Conservation (phyloP, 2,797 vertebrate species). For the Pristis pectinata region DNA sequence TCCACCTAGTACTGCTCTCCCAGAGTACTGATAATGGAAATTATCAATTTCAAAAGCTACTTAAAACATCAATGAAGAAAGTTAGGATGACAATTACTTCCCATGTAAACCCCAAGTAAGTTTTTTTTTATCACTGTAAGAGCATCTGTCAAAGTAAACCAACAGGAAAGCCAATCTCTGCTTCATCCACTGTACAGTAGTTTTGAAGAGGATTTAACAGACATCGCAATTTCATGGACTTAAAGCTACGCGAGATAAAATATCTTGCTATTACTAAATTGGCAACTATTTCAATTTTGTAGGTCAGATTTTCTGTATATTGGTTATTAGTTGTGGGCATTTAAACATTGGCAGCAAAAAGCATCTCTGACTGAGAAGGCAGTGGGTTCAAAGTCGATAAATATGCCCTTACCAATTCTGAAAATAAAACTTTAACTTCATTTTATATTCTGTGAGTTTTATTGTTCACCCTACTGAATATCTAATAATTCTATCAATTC, state of each 20-base stretch:
- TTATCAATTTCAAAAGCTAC: neutral
- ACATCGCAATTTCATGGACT: neutral
- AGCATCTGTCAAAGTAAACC: conserved; percentile 18
- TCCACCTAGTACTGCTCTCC: neutral
- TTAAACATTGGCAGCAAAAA: neutral
- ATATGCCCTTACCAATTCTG: neutral
- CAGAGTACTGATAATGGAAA: neutral
- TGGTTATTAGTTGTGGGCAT: neutral
- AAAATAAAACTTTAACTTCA: neutral
- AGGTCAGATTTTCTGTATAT: neutral
- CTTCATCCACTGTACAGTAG: neutral
- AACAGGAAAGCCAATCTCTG: neutral
- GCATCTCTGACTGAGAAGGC: neutral
- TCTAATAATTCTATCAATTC: neutral
- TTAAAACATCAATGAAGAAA: neutral
- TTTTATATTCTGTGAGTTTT: neutral
- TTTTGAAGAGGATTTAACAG: neutral
- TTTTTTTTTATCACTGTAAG: conserved; percentile 2
- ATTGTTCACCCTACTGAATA: neutral
- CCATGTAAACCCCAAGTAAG: neutral
- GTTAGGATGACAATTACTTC: neutral
- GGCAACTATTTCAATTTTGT: neutral
- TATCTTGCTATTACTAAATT: neutral
- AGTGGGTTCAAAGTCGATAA: neutral
- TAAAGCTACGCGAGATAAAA: neutral